Evolutionary conservation across 2,113 vertebrate species (phyloP).

Genomic region (Bungarus multicinctus): DNA sequence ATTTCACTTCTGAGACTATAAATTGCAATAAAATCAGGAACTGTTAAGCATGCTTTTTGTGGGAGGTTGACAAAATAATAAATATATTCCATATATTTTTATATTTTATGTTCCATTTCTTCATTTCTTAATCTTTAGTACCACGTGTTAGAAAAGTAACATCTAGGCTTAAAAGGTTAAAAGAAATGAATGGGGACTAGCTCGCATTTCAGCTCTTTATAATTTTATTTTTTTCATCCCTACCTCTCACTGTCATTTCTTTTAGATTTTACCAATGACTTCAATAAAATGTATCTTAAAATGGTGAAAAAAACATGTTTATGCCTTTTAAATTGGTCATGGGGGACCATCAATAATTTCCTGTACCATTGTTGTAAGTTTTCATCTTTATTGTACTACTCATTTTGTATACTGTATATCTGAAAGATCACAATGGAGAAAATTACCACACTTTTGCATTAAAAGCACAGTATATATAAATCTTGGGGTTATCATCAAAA

Average conservation of each 20-base stretch:
- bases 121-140: neutral
- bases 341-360: slow-evolving; percentile 55
- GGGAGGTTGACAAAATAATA: neutral
- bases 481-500: neutral
- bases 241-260: neutral
- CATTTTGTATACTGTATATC: neutral
- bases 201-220: neutral
- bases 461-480: neutral
- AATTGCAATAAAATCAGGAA: neutral
- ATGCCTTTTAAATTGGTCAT: slow-evolving; percentile 30
- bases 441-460: neutral
- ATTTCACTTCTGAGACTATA: neutral
- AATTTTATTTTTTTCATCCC: neutral
- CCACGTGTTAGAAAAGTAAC: neutral
- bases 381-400: neutral
- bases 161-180: neutral
- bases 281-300: rapidly evolving
- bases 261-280: neutral
- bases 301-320: neutral
- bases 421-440: neutral
- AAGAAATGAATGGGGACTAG: neutral
- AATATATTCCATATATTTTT: neutral
- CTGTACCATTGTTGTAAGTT: slow-evolving; percentile 36
- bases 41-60: neutral
- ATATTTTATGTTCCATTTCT: neutral